A percentile compares a stretch with the other conserved stretches of the same genome.
Evolutionary conservation across 2,113 vertebrate species (phyloP).

Genomic region (Gymnogyps californianus): DNA sequence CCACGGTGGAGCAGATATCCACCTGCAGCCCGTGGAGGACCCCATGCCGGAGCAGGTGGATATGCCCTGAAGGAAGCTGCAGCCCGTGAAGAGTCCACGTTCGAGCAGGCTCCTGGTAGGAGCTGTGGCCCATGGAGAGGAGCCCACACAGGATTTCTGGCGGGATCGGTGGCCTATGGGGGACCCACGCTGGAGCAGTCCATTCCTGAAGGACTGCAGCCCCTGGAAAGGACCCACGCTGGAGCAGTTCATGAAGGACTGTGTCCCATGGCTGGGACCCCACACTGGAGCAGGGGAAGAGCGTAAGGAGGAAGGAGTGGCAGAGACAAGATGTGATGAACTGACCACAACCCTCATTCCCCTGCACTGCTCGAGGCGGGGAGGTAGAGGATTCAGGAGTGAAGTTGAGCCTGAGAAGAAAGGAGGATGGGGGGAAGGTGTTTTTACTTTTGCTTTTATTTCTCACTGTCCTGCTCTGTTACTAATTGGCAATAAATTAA

Average conservation of each 20-base stretch:
- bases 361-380: rapidly evolving
- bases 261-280: rapidly evolving
- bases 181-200: neutral
- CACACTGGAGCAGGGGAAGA: rapidly evolving
- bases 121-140: neutral
- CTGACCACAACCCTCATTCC: neutral
- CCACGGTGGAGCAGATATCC: rapidly evolving
- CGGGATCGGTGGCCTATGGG: neutral
- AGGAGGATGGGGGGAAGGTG: neutral
- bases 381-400: neutral
- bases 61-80: neutral
- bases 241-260: neutral
- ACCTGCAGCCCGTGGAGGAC: neutral
- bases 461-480: neutral
- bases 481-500: neutral
- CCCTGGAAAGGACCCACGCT: neutral
- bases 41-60: rapidly evolving
- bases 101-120: neutral
- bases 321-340: neutral
- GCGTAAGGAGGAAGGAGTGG: neutral
- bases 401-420: neutral
- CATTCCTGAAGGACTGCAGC: neutral
- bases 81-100: rapidly evolving
- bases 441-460: neutral
- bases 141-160: neutral